A percentile compares a stretch with the other conserved stretches of the same genome.
These are phyloP conservation scores for Casuarius casuarius DNA, from an alignment of 2,113 vertebrate species.

Conservation along the genomic window DNA sequence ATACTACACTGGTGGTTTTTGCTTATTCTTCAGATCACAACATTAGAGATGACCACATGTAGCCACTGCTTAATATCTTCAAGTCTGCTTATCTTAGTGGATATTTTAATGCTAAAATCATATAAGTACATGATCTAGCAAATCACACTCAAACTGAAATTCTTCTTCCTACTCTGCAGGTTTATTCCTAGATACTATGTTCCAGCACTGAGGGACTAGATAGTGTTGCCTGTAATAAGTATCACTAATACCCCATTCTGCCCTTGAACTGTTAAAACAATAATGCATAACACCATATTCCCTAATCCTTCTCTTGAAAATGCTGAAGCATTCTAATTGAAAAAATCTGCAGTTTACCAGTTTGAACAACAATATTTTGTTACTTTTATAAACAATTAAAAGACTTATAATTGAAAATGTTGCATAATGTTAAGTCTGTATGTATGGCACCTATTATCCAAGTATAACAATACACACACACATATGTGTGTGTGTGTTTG, in stretches of 20 bases:
- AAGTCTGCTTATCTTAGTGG: background rate
- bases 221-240: background rate
- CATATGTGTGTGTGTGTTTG: background rate
- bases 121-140: background rate
- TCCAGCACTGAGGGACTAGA: background rate
- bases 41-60: background rate
- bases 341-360: background rate
- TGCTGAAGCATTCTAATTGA: background rate
- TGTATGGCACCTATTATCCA: background rate
- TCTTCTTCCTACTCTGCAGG: background rate
- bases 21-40: background rate
- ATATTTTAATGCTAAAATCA: background rate
- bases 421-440: background rate
- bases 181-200: background rate
- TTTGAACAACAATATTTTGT: background rate
- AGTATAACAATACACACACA: background rate
- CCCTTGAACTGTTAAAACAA: background rate
- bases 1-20: background rate
- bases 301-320: background rate
- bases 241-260: background rate
- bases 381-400: background rate
- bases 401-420: background rate
- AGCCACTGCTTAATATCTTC: background rate
- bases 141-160: background rate
- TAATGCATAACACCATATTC: background rate